A percentile compares a stretch with the other conserved stretches of the same genome.
phyloP scores from a whole-genome alignment of 2,888 invertebrate species.

The Dynastes tityus region DNA sequence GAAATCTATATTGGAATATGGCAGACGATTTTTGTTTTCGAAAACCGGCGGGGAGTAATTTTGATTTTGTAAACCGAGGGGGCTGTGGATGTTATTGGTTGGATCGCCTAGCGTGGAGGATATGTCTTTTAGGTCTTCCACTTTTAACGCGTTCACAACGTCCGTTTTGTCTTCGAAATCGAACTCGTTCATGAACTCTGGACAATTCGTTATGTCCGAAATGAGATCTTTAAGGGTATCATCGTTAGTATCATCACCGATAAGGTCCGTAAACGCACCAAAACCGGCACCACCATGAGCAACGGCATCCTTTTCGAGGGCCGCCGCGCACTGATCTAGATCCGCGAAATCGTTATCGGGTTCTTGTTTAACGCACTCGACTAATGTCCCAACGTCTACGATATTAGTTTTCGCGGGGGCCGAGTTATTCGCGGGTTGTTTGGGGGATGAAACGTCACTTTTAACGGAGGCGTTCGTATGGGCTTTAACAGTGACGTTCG shows the following conservation, averaged over 20 bases:
- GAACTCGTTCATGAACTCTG: constrained; percentile 87
- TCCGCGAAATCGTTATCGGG: constrained; percentile 92
- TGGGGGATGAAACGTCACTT: constrained; percentile 73
- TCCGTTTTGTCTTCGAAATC: constrained; percentile 79
- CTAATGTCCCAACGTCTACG: constrained; percentile 72
- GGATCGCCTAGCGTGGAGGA: constrained; percentile 56
- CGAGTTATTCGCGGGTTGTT: constrained; percentile 57
- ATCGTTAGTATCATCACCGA: constrained; percentile 87
- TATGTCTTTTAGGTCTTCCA: constrained; percentile 66
- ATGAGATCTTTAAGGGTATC: constrained; percentile 91
- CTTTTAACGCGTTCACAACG: constrained; percentile 60
- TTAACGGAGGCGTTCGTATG: constrained; percentile 80
- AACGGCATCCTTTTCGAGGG: constrained; percentile 87
- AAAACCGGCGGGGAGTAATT: constrained; percentile 67
- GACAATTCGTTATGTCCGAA: constrained; percentile 88
- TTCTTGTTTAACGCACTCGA: constrained; percentile 80
- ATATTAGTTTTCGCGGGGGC: constrained; percentile 67
- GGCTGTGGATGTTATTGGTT: constrained; percentile 62
- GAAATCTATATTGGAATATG: constrained; percentile 65
- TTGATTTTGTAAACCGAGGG: constrained; percentile 62
- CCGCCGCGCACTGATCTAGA: constrained; percentile 87
- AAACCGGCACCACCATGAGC: constrained; percentile 81
- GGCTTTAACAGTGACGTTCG: constrained; percentile 92
- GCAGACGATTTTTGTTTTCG: constrained; percentile 60
- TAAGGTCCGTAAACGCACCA: constrained; percentile 85